These are phyloP conservation scores for Agrypnia vestita DNA, from an alignment of 1,140 invertebrate species.

Conservation along the genomic window DNA sequence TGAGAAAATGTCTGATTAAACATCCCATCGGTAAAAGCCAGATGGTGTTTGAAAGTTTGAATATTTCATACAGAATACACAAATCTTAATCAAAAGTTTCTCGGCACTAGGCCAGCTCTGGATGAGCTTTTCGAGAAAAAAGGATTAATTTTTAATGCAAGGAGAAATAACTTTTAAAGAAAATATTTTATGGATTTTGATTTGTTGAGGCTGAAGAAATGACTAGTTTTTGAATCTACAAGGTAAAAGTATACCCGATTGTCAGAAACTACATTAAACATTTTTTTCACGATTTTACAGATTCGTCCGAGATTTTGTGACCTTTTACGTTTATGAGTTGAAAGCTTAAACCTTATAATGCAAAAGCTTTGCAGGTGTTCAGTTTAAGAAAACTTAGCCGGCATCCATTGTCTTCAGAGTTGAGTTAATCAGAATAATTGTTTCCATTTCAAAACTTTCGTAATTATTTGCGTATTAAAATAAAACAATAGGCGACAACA, in stretches of 20 bases:
- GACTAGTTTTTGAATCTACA: too few species aligned
- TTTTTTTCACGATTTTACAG: too few species aligned
- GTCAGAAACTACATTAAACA: too few species aligned
- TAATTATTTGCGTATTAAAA: constrained; percentile 19
- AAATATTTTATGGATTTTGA: neutral
- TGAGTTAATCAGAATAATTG: too few species aligned
- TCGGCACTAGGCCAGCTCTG: constrained; percentile 40
- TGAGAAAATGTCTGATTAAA: constrained; percentile 50
- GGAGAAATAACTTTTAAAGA: neutral
- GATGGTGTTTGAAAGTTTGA: constrained; percentile 53
- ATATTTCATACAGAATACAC: constrained; percentile 54
- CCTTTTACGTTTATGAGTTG: too few species aligned
- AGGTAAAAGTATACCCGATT: too few species aligned
- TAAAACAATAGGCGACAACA: constrained; percentile 34
- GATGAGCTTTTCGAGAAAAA: constrained; percentile 31
- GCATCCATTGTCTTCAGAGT: too few species aligned
- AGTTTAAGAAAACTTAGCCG: too few species aligned
- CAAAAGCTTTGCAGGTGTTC: too few species aligned
- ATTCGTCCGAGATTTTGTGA: too few species aligned
- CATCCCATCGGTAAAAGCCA: constrained; percentile 47
- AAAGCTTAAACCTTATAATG: too few species aligned
- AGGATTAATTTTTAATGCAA: constrained; percentile 35
- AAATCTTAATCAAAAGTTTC: constrained; percentile 56
- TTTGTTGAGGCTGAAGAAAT: neutral
- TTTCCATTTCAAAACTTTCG: neutral